Evolutionary conservation across 2,113 vertebrate species (phyloP).

Genomic region (Actinemys pallida): DNA sequence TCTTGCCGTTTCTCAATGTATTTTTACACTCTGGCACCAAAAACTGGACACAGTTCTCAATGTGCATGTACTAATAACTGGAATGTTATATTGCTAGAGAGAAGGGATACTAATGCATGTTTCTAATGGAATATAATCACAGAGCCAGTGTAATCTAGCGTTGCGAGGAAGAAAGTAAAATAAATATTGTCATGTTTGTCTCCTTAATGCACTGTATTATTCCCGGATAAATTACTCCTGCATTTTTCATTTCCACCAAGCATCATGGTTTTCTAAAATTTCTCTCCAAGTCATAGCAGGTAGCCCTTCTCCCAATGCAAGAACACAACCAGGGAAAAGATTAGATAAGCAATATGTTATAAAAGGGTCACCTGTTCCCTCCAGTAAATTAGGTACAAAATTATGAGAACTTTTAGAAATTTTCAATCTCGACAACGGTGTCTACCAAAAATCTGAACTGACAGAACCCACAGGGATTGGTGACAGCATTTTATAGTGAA

Average conservation of each 20-base stretch:
- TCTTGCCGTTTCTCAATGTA: not conserved
- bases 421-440: not conserved
- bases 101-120: not conserved
- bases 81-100: not conserved
- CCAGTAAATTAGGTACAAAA: not conserved
- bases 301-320: not conserved
- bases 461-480: not conserved
- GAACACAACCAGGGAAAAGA: not conserved
- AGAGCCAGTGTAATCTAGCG: not conserved
- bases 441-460: fast-evolving
- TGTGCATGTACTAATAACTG: not conserved
- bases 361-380: not conserved
- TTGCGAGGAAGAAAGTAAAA: not conserved
- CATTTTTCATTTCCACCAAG: not conserved
- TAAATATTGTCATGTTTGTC: not conserved
- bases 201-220: not conserved
- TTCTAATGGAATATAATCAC: not conserved
- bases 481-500: not conserved
- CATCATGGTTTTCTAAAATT: not conserved
- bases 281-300: not conserved
- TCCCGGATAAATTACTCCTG: not conserved
- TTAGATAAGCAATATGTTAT: not conserved
- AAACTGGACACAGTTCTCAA: not conserved
- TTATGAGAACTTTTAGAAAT: not conserved
- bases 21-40: not conserved